These are phyloP conservation scores for Eudemis profundana DNA, from an alignment of 2,888 invertebrate genomes.

Conservation along the genomic window DNA sequence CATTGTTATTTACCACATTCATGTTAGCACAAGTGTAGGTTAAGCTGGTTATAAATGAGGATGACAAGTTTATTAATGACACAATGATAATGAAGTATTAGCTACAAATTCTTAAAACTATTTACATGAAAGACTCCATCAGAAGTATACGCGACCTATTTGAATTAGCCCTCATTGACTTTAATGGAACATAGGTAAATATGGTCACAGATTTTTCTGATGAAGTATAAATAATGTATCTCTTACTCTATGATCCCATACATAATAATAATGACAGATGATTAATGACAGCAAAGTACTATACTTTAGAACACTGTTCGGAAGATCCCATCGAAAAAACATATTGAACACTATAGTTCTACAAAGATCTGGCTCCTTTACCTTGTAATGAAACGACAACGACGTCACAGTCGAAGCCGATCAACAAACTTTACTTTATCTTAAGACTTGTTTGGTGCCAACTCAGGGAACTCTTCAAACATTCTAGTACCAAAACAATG, in stretches of 20 bases:
- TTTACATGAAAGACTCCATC: constrained; percentile 12
- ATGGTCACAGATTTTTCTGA: not conserved
- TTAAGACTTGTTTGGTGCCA: constrained; percentile 79
- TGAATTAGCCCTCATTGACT: not conserved
- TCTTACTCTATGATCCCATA: not conserved
- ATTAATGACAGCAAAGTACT: constrained; percentile 3
- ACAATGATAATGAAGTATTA: constrained; percentile 26
- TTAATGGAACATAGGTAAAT: not conserved
- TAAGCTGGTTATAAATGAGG: constrained; percentile 27
- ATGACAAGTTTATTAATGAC: constrained; percentile 31
- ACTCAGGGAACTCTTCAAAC: constrained; percentile 83
- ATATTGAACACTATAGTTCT: constrained; percentile 49
- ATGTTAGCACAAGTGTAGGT: constrained; percentile 50
- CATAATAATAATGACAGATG: not conserved
- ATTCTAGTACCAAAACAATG: constrained; percentile 80
- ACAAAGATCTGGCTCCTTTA: constrained; percentile 67
- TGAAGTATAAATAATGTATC: constrained; percentile 5
- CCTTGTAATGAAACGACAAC: constrained; percentile 64
- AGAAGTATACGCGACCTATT: constrained; percentile 3
- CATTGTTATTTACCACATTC: constrained; percentile 56
- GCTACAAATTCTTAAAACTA: constrained; percentile 26
- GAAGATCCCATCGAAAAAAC: constrained; percentile 26
- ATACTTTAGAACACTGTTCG: constrained; percentile 9
- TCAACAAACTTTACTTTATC: constrained; percentile 64
- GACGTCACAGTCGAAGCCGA: constrained; percentile 61